Evolutionary conservation across 2,888 invertebrate genomes (phyloP).

Genomic region (Ceramica pisi): DNA sequence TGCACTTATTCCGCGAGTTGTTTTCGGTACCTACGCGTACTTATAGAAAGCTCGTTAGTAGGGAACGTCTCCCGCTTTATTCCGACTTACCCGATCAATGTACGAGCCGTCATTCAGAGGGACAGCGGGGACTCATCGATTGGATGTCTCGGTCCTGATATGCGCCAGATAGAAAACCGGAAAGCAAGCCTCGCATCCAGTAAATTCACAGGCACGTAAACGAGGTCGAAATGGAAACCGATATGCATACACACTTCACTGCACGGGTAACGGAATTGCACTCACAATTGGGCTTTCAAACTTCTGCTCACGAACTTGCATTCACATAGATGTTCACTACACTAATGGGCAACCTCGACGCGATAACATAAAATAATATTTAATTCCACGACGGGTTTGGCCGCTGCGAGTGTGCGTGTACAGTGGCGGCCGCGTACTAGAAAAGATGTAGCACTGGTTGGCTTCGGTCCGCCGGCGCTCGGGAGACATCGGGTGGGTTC

Average conservation of each 20-base stretch:
- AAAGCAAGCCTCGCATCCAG: constrained; percentile 76
- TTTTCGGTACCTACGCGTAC: constrained; percentile 55
- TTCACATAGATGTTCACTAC: constrained; percentile 62
- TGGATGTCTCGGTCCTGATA: constrained; percentile 73
- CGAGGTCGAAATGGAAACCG: constrained; percentile 84
- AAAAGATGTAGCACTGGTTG: constrained; percentile 85
- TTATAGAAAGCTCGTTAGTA: constrained; percentile 54
- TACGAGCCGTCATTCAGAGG: constrained; percentile 81
- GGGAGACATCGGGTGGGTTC: constrained; percentile 78
- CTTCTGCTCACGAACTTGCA: constrained; percentile 43
- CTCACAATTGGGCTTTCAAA: constrained; percentile 52
- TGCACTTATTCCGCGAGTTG: constrained; percentile 54
- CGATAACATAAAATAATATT: constrained; percentile 69
- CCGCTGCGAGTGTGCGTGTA: constrained; percentile 76
- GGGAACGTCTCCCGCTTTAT: constrained; percentile 45
- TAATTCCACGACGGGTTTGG: constrained; percentile 62
- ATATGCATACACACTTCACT: constrained; percentile 77
- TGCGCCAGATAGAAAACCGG: constrained; percentile 79
- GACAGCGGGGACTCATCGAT: constrained; percentile 82
- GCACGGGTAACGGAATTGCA: constrained; percentile 68
- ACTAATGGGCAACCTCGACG: constrained; percentile 63
- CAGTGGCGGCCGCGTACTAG: constrained; percentile 87
- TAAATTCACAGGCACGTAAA: constrained; percentile 77
- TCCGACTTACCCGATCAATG: constrained; percentile 87
- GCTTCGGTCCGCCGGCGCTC: constrained; percentile 81